A percentile compares a stretch with the other conserved stretches of the same genome.
phyloP scores from a whole-genome alignment of 2,113 vertebrate genomes.

The Oryzias curvinotus region DNA sequence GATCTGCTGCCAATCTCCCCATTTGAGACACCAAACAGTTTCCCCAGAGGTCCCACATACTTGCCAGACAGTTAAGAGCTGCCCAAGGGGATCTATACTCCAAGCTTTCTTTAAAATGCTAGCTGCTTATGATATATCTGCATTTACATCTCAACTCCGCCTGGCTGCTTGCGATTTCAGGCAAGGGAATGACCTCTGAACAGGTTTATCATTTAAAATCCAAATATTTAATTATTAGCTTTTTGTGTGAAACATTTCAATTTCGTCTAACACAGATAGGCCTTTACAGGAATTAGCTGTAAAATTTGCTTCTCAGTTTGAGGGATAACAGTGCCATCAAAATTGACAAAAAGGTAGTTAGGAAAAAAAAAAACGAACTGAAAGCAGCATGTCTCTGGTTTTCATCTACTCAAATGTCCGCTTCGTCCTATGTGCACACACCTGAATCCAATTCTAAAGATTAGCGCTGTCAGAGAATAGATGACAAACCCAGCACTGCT shows the following conservation, averaged over 20 bases:
- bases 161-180: not conserved
- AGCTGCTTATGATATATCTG: not conserved
- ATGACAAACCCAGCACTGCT: conserved; percentile 31
- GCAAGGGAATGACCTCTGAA: too few species aligned
- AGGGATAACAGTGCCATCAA: not conserved
- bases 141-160: not conserved
- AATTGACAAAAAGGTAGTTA: not conserved
- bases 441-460: conserved; percentile 36
- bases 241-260: conserved; percentile 17
- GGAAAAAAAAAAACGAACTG: not conserved
- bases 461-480: conserved; percentile 44
- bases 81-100: not conserved
- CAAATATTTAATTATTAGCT: too few species aligned
- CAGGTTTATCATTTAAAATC: too few species aligned
- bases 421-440: conserved; percentile 31
- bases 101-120: not conserved
- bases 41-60: not conserved
- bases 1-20: not conserved
- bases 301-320: too few species aligned
- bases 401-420: conserved; percentile 9
- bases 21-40: not conserved
- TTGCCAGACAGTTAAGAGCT: not conserved
- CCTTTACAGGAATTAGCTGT: conserved; percentile 23
- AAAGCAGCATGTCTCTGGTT: not conserved
- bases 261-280: conserved; percentile 17